Conservation (phyloP, 2,797 vertebrate genomes). For the Mormyrops attenuatus region DNA sequence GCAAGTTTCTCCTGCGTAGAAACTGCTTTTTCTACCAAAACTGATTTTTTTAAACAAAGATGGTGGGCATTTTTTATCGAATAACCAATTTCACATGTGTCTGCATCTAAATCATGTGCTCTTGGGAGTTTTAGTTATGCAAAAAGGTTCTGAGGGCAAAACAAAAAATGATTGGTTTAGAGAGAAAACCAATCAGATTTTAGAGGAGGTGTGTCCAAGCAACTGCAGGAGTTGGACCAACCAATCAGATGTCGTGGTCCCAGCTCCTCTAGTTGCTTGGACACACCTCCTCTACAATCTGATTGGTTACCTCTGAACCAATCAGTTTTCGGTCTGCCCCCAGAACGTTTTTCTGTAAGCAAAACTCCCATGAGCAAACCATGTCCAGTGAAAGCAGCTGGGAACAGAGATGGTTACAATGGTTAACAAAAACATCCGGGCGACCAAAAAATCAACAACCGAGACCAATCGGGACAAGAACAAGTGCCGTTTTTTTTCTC, state of each 20-base stretch:
- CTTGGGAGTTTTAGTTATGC: not conserved
- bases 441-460: not conserved
- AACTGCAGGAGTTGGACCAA: not conserved
- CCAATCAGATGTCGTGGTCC: too few relatives aligned
- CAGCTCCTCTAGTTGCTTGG: not conserved
- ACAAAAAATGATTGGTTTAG: not conserved
- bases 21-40: not conserved
- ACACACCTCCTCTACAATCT: not conserved
- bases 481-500: slow-evolving; percentile 48
- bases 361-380: not conserved
- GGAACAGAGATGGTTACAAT: slow-evolving; percentile 25
- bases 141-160: not conserved
- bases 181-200: not conserved
- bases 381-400: not conserved
- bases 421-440: slow-evolving; percentile 20
- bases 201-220: not conserved
- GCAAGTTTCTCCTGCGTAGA: not conserved
- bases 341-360: not conserved
- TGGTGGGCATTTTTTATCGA: not conserved
- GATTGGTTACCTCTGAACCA: not conserved
- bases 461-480: slow-evolving; percentile 54
- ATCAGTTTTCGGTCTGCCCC: not conserved
- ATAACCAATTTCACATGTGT: not conserved
- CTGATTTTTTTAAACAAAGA: not conserved
- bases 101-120: not conserved